phyloP scores from a whole-genome alignment of 2,888 invertebrate species.

The Ceratothoa steindachneri region DNA sequence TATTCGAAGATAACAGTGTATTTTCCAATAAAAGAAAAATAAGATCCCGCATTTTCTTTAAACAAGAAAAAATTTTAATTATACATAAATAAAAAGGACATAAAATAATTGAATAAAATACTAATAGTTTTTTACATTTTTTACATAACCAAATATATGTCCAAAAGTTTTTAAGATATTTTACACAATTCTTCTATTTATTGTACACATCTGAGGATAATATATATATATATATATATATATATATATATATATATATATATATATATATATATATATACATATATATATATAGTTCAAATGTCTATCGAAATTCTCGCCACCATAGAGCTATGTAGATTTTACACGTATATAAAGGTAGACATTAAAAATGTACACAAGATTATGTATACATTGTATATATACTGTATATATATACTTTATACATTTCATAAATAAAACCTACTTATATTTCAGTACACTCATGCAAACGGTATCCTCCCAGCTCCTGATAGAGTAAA shows the following conservation, averaged over 20 bases:
- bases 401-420: constrained; percentile 13
- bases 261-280: neutral
- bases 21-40: neutral
- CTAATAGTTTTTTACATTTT: neutral
- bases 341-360: neutral
- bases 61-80: neutral
- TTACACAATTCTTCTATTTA: too few species aligned
- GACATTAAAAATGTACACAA: neutral
- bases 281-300: too few species aligned
- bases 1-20: neutral
- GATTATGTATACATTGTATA: constrained; percentile 16
- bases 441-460: too few species aligned
- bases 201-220: too few species aligned
- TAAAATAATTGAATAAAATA: neutral
- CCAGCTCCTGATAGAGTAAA: too few species aligned
- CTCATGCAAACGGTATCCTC: too few species aligned
- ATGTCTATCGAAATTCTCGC: neutral
- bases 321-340: neutral
- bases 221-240: constrained; percentile 10
- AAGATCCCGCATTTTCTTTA: neutral
- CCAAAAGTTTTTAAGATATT: too few species aligned
- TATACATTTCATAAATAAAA: neutral
- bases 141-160: neutral
- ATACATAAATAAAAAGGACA: neutral
- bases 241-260: neutral